Conservation (phyloP, 2,888 invertebrate genomes). For the Lithodes maja region DNA sequence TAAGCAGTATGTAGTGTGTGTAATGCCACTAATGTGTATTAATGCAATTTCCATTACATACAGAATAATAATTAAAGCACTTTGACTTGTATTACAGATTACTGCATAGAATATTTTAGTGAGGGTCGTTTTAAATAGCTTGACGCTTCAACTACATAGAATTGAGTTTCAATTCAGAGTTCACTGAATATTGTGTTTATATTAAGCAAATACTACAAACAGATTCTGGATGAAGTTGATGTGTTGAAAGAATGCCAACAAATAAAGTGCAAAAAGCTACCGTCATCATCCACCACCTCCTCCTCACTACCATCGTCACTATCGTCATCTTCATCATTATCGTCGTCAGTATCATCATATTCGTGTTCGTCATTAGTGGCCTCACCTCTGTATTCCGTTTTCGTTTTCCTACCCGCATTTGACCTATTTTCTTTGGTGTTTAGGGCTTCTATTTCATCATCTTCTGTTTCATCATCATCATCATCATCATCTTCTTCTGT, state of each 20-base stretch:
- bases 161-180: too few relatives aligned
- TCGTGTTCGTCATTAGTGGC: conserved; percentile 26
- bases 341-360: conserved; percentile 75
- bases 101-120: too few relatives aligned
- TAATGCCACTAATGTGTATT: too few relatives aligned
- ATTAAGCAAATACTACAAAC: not conserved
- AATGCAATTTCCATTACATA: too few relatives aligned
- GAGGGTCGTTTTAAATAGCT: too few relatives aligned
- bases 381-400: not conserved
- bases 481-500: not conserved
- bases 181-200: not conserved
- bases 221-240: conserved; percentile 4
- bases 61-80: too few relatives aligned
- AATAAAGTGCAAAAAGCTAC: not conserved
- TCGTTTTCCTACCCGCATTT: not conserved
- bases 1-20: too few relatives aligned
- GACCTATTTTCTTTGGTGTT: not conserved
- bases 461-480: conserved; percentile 5
- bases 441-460: not conserved
- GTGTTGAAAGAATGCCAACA: conserved; percentile 3
- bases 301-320: conserved; percentile 20
- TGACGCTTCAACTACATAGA: too few relatives aligned
- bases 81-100: too few relatives aligned
- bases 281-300: conserved; percentile 6
- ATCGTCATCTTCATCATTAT: conserved; percentile 74